These are phyloP conservation scores for Micromys minutus DNA, from an alignment of 2,113 vertebrate genomes.

Conservation along the genomic window DNA sequence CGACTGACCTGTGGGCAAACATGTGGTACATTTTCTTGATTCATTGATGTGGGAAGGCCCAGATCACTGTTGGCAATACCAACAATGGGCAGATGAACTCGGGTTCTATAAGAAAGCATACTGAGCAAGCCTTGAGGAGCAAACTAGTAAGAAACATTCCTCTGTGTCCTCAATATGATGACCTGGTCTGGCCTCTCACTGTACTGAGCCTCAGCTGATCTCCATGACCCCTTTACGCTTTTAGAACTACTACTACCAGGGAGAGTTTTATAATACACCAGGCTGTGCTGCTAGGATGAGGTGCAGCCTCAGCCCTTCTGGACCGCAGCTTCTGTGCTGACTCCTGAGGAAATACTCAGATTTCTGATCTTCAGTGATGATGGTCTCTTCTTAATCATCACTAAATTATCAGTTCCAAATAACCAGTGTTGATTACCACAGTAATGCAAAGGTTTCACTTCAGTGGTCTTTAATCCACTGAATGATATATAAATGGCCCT, in stretches of 20 bases:
- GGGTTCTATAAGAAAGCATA: background rate
- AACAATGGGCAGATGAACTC: accelerated
- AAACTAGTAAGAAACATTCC: background rate
- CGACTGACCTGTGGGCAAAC: background rate
- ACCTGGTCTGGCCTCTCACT: background rate
- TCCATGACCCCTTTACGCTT: background rate
- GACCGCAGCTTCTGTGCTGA: background rate
- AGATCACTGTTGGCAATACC: background rate
- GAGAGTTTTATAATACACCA: background rate
- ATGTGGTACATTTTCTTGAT: background rate
- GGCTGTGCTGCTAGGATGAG: background rate
- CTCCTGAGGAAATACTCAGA: background rate
- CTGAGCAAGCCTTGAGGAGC: background rate
- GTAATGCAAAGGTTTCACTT: background rate
- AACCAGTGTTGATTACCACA: background rate
- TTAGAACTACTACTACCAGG: background rate
- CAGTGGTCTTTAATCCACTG: background rate
- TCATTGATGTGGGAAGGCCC: background rate
- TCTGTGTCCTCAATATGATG: background rate
- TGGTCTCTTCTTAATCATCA: background rate
- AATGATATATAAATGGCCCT: background rate
- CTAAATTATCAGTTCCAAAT: background rate
- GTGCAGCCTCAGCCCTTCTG: background rate
- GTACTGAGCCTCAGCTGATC: background rate
- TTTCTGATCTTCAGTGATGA: background rate